Evolutionary conservation across 2,113 vertebrate genomes (phyloP), one percentile per base, ranked within the genome.

Genomic region (Oophaga pumilio): DNA sequence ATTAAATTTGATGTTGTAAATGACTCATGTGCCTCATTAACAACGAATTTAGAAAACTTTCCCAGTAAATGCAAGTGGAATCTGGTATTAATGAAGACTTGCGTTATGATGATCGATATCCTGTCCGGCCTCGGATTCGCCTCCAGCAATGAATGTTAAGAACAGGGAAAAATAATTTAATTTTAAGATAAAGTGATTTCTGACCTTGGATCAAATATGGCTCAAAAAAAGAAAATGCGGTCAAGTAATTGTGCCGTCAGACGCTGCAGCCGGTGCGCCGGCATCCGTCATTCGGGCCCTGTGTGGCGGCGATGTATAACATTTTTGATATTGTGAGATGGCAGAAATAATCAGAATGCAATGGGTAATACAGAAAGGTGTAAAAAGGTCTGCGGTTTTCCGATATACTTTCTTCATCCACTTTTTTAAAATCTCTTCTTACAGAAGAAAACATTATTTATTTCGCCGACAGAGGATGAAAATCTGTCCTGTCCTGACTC

Each of bases 1-100:
- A 73, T 82, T 59, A 59, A 74, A 73, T 78, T 24, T 76, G 68
- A 57, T 26, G 79, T 43, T 79, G 85, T 79, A 86, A 86, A 86
- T 86, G 74, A 66, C 74, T 86, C 50, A 8, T 33, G 85, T 71
- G 76, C 52, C 83, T 69, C 76, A 86, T 85, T 85, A 85, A 60
- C 53, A 18, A 60, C n/a, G 22, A 26, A 80, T 69, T 85, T 85
- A 73, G 18, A 59, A 74, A 74, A 86, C 28, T 79, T 86, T 43
- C 84, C 85, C 17, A 86, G 76, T 14, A 80, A 86, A 80, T 17
- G 49, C n/a, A 57, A 43, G 2, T 2, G 62, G 64, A 57, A 86
- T 86, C 28, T 9, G 76, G 57, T 69, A 64, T 80, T 79, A 86
- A 86, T 86, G 85, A 80, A 50, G 28, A 69, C 24, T 57, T 71